Base-by-base conservation (phyloP, 2,113 vertebrate species). In the Pelodiscus sinensis region DNA sequence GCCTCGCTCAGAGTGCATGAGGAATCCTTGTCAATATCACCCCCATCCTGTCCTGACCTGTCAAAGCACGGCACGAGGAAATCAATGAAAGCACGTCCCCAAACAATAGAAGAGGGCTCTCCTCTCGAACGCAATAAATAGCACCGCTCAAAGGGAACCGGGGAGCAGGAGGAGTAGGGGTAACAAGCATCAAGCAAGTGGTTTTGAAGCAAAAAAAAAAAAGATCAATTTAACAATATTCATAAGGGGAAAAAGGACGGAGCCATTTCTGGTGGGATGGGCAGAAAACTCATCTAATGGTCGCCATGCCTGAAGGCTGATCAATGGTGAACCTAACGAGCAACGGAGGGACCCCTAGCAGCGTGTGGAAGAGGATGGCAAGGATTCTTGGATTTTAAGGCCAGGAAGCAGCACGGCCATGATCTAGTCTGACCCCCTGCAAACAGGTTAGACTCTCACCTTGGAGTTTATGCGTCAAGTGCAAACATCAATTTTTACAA, bases 1-100 rank as follows among this genome's bases (percentile, higher is more conserved):
- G 86, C 27, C 92, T 92, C 85, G 38, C 38, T 78, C 68, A 27
- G 24, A 54, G 5, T 83, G 91, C 95, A 58, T 89, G 87, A 21
- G 14, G 15, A n/a, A 38, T 60, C 1, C 15, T 84, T 68, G 78
- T 93, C 92, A 90, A 82, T 87, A 73, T 87, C 31, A 89, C 87
- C 90, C 51, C 81, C 68, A 89, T 91, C 65, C 55, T 91, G 84
- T 91, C 65, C 55, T 91, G 84, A 77, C 55, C 82, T 93, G 81
- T 82, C 88, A 68, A 86, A 57, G 65, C 83, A 35, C 79, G 19
- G 35, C 38, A 75, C 90, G 90, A 89, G 79, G 31, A 94, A 90
- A 93, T 87, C 81, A 78, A 85, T 86, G 86, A 94, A 91, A 91
- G 58, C n/a, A 27, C 3, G 65, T 80, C 92, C 93, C 85, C 75